Base-by-base conservation (phyloP, 2,113 vertebrate genomes). In the Antechinus stuartii region DNA sequence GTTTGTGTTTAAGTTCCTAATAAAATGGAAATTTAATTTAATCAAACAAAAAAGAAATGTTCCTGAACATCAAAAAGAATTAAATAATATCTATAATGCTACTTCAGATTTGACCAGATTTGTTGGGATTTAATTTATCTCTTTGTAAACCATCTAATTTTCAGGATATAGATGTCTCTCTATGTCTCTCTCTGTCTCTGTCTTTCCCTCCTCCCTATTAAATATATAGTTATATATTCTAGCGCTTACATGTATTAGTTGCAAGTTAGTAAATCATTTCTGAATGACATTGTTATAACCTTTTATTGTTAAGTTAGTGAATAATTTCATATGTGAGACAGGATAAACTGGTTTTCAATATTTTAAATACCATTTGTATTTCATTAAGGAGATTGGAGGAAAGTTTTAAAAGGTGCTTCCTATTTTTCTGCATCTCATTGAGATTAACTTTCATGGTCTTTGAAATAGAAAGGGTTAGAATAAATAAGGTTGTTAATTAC, bases 331-430 rank as follows among this genome's bases (percentile, higher is more conserved):
- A 24, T 92, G 53, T 90, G 93, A 47, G 94, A 96, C 93, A 96
- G 96, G 94, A 95, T 92, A 92, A 98, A 95, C 94, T 98, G 95
- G 91, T 97, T 98, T 97, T 96, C 91, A 46, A 94, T 97, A 97
- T 96, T 96, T 96, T 96, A 84, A 96, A 96, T 94, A 55, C 91
- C 47, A 46, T 0, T 93, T 96, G 95, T 22, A 2, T 91, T 95
- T 97, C 96, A 90, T 96, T 91, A 89, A 2, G 94, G 90, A 94
- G 19, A 95, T 22, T n/a, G 56, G 92, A 76, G 92, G 92, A 95
- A 97, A 97, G 93, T 54, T 52, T 92, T 35, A 94, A 2, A 89
- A 96, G 3, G 30, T 92, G 68, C 68, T 84, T 94, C 8, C 89
- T 97, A 93, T 94, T 35, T 95, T 96, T 52, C 93, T 94, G 76